Conservation (phyloP, 2,888 invertebrate species). For the Drosophila ochracea region DNA sequence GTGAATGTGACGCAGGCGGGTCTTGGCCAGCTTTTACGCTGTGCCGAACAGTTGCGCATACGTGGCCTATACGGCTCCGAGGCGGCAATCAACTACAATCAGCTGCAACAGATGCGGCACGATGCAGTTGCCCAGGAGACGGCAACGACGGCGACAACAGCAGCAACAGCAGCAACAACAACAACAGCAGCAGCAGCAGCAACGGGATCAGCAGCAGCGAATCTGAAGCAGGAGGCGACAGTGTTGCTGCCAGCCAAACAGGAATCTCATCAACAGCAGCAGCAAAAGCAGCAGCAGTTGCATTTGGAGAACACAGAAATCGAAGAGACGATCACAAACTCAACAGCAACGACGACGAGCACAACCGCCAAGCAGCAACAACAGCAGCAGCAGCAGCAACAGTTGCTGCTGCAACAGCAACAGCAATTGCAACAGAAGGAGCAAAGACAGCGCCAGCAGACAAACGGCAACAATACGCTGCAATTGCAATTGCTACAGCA, state of each 20-base stretch:
- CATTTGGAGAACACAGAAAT: conserved; percentile 72
- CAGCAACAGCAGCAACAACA: not conserved
- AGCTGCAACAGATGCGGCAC: conserved; percentile 77
- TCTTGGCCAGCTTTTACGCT: conserved; percentile 91
- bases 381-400: conserved; percentile 51
- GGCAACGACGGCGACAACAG: conserved; percentile 22
- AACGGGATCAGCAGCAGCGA: not conserved
- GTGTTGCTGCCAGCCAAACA: not conserved
- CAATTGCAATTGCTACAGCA: conserved; percentile 55
- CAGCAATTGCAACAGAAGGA: conserved; percentile 48
- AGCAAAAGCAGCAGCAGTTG: conserved; percentile 11
- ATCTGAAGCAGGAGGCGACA: not conserved
- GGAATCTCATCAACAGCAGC: conserved; percentile 13
- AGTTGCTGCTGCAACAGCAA: conserved; percentile 48
- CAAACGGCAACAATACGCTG: conserved; percentile 63
- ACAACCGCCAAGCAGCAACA: conserved; percentile 50
- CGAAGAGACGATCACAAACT: conserved; percentile 75
- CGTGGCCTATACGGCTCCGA: conserved; percentile 87
- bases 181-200: not conserved
- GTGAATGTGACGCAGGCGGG: conserved; percentile 95
- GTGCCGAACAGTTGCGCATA: conserved; percentile 93
- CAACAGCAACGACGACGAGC: conserved; percentile 76
- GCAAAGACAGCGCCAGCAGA: conserved; percentile 49
- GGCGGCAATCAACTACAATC: conserved; percentile 83
- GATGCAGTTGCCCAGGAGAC: conserved; percentile 32